A percentile compares a stretch with the other conserved stretches of the same genome.
Evolutionary conservation across 2,113 vertebrate genomes (phyloP).

Genomic region (Murina feae): DNA sequence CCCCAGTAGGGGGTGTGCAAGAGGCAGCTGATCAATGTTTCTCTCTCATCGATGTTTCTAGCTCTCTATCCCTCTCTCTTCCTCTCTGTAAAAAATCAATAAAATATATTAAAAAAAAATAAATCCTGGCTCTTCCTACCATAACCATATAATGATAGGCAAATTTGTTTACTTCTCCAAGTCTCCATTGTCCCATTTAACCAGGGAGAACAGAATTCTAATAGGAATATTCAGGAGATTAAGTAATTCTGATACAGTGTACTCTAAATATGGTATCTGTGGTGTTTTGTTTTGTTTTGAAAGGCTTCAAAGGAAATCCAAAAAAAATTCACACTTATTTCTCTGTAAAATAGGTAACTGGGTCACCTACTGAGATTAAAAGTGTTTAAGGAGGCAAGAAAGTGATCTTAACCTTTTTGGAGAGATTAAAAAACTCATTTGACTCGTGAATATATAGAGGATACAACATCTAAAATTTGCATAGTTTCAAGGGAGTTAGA

Average conservation of each 20-base stretch:
- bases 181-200: not conserved
- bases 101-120: too few relatives aligned
- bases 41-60: too few relatives aligned
- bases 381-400: not conserved
- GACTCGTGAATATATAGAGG: not conserved
- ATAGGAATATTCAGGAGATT: not conserved
- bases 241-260: not conserved
- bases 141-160: not conserved
- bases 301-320: not conserved
- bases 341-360: not conserved
- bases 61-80: too few relatives aligned
- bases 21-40: too few relatives aligned
- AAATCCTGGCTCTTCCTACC: not conserved
- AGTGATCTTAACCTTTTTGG: not conserved
- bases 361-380: constrained; percentile 18
- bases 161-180: constrained; percentile 26
- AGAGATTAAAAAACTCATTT: constrained; percentile 6
- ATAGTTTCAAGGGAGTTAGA: not conserved
- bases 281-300: not conserved
- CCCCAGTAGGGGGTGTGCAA: too few relatives aligned
- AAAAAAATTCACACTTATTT: not conserved
- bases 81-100: too few relatives aligned
- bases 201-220: constrained; percentile 13
- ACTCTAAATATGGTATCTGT: not conserved
- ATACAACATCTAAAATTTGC: not conserved